phyloP scores from a whole-genome alignment of 1,140 invertebrate genomes.

The Pseudomyrmex gracilis region DNA sequence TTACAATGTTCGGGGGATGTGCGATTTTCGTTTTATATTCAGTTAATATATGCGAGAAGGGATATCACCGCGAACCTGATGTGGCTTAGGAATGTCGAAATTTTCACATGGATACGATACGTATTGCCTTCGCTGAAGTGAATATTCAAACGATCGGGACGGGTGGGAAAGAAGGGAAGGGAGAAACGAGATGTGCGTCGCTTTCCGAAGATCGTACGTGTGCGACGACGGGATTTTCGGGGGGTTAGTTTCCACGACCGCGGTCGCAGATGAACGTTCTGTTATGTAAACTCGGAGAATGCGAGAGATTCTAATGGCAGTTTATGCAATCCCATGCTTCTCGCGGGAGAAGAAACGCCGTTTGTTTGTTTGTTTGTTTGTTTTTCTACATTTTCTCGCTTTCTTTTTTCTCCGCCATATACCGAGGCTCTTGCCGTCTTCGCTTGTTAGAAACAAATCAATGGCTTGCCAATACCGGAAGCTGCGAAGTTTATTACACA shows the following conservation, averaged over 20 bases:
- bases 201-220: conserved; percentile 18
- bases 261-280: conserved; percentile 28
- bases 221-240: neutral
- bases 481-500: conserved; percentile 81
- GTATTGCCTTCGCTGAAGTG: neutral
- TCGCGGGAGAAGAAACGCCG: conserved; percentile 29
- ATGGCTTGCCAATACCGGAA: conserved; percentile 79
- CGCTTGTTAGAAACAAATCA: conserved; percentile 80
- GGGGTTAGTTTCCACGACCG: neutral
- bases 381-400: neutral
- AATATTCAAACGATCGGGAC: conserved; percentile 44
- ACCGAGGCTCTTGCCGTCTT: conserved; percentile 50
- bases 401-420: neutral
- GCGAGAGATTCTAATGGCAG: conserved; percentile 33
- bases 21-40: conserved; percentile 37
- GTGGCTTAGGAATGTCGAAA: conserved; percentile 36
- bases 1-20: neutral
- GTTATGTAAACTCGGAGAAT: conserved; percentile 26
- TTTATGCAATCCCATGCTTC: conserved; percentile 33
- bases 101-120: conserved; percentile 31
- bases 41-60: conserved; percentile 28
- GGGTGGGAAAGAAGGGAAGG: neutral
- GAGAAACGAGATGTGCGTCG: neutral
- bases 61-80: neutral
- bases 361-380: neutral